These are phyloP conservation scores for Hemicentrotus pulcherrimus DNA, from an alignment of 35 echinoderm and acorn worm species.

Conservation along the genomic window DNA sequence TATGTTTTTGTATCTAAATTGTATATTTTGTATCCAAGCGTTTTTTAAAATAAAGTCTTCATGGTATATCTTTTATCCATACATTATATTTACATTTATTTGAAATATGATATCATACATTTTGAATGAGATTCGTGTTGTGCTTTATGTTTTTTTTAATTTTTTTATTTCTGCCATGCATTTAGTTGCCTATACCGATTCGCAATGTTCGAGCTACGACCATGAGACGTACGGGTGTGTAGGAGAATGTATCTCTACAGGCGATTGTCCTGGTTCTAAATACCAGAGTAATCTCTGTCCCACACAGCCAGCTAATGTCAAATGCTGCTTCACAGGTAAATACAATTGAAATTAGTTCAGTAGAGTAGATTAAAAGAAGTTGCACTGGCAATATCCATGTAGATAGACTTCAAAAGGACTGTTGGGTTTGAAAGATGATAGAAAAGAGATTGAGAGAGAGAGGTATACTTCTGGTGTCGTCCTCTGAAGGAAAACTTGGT, in stretches of 20 bases:
- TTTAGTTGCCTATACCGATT: conserved; percentile 52
- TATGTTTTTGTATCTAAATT: too few species aligned
- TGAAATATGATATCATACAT: background rate
- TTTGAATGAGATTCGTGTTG: background rate
- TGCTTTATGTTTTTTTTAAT: background rate
- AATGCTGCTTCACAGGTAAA: conserved; percentile 75
- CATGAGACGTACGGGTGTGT: conserved; percentile 48
- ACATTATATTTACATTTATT: background rate
- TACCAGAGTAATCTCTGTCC: conserved; percentile 74
- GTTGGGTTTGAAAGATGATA: too few species aligned
- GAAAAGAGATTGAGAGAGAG: too few species aligned
- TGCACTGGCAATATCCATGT: too few species aligned
- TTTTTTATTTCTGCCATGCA: conserved; percentile 23
- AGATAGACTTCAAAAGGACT: too few species aligned
- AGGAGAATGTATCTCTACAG: conserved; percentile 57
- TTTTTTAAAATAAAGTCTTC: too few species aligned
- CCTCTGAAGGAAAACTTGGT: too few species aligned
- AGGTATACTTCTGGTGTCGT: too few species aligned
- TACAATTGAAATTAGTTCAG: background rate
- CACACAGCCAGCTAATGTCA: conserved; percentile 43
- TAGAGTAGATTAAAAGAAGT: too few species aligned
- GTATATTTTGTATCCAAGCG: too few species aligned
- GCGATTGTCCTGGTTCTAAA: conserved; percentile 44
- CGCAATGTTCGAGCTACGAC: conserved; percentile 59
- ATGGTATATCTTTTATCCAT: too few species aligned